Percentiles rank a stretch among this genome's conserved stretches.
phyloP scores from a whole-genome alignment of 2,113 vertebrate genomes.

The Zapornia atra region DNA sequence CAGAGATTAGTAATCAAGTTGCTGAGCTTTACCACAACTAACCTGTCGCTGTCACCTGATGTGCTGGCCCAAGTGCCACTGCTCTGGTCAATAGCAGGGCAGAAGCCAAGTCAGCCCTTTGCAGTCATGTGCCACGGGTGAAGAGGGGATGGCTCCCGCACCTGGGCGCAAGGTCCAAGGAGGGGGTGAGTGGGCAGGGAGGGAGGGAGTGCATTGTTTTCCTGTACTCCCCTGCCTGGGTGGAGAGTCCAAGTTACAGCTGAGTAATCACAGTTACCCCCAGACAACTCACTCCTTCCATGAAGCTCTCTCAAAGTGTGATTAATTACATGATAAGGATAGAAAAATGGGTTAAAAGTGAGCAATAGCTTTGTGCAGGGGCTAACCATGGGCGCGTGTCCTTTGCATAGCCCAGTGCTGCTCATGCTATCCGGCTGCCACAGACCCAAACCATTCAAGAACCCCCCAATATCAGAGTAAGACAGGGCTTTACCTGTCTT shows the following conservation, averaged over 20 bases:
- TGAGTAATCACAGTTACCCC: neutral
- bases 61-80: neutral
- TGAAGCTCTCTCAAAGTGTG: neutral
- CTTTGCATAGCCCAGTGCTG: neutral
- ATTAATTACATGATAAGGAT: neutral
- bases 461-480: rapidly evolving
- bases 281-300: neutral
- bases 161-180: neutral
- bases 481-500: neutral
- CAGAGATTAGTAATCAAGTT: constrained; percentile 35
- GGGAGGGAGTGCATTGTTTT: neutral
- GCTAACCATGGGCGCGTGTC: neutral
- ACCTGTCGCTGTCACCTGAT: neutral
- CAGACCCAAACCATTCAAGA: neutral
- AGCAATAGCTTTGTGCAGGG: neutral
- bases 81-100: neutral
- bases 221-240: neutral
- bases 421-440: neutral
- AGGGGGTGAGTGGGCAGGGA: neutral
- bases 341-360: neutral
- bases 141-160: neutral
- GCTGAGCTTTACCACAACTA: constrained; percentile 47
- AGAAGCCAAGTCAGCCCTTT: neutral
- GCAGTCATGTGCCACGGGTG: rapidly evolving
- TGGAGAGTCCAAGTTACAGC: constrained; percentile 1